Evolutionary conservation across 2,888 invertebrate genomes (phyloP).

Genomic region (Perdita meconis): DNA sequence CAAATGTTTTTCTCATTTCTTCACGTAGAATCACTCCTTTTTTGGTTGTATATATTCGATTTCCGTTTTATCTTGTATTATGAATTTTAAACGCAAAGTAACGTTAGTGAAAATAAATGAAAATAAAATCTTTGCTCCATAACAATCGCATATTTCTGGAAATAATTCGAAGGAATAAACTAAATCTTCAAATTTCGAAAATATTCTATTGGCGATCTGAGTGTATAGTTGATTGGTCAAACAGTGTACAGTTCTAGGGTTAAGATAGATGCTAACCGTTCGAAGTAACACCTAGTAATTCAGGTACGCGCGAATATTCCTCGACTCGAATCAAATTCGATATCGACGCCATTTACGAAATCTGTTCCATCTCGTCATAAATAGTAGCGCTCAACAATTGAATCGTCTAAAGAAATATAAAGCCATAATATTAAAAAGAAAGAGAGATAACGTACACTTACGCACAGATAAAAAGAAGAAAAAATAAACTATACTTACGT

Average conservation of each 20-base stretch:
- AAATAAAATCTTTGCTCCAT: too few relatives aligned
- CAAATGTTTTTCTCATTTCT: too few relatives aligned
- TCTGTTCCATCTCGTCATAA: background rate
- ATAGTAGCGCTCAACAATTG: background rate
- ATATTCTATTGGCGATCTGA: background rate
- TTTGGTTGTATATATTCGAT: too few relatives aligned
- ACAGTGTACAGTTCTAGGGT: conserved; percentile 8
- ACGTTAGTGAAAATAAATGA: too few relatives aligned
- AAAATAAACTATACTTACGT: background rate
- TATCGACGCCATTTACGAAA: background rate
- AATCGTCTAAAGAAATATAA: background rate
- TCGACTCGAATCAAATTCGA: conserved; percentile 34
- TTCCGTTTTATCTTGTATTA: too few relatives aligned
- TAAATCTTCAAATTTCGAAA: too few relatives aligned
- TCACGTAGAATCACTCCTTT: too few relatives aligned
- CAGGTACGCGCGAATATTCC: conserved; percentile 46
- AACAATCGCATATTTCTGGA: too few relatives aligned
- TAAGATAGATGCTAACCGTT: conserved; percentile 33
- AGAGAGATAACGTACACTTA: too few relatives aligned
- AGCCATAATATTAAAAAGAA: background rate
- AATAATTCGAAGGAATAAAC: too few relatives aligned
- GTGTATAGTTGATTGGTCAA: background rate
- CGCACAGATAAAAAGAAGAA: background rate
- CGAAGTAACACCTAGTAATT: conserved; percentile 38
- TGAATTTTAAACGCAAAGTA: too few relatives aligned